Evolutionary conservation across 2,113 vertebrate genomes (phyloP).

Genomic region (Ariopsis seemanni): DNA sequence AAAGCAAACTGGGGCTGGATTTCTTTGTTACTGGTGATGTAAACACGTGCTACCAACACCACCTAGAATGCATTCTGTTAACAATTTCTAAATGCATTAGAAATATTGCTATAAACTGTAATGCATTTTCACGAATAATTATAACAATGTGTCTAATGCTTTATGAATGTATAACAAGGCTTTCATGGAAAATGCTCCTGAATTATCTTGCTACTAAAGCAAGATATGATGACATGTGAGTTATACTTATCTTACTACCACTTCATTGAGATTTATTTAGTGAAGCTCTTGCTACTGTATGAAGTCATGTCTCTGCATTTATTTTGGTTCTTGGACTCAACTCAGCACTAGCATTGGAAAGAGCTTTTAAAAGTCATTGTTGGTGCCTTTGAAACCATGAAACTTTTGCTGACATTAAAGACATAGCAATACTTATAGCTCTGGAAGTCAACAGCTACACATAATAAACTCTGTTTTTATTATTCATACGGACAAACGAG

Average conservation of each 20-base stretch:
- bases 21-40: not conserved
- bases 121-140: not conserved
- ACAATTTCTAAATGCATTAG: not conserved
- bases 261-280: conserved; percentile 26
- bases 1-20: not conserved
- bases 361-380: conserved; percentile 26
- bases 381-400: conserved; percentile 16
- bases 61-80: not conserved
- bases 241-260: conserved; percentile 10
- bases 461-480: not conserved
- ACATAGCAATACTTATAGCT: not conserved
- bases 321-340: conserved; percentile 23
- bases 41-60: not conserved
- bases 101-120: not conserved
- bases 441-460: not conserved
- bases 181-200: not conserved
- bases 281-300: conserved; percentile 20
- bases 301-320: conserved; percentile 28
- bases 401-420: conserved; percentile 22
- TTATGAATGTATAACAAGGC: not conserved
- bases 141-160: not conserved
- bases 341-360: not conserved
- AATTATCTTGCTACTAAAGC: conserved; percentile 6
- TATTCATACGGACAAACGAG: not conserved
- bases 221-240: not conserved